phyloP scores from a whole-genome alignment of 2,888 invertebrate genomes.

The Tenthredo scrophulariae region DNA sequence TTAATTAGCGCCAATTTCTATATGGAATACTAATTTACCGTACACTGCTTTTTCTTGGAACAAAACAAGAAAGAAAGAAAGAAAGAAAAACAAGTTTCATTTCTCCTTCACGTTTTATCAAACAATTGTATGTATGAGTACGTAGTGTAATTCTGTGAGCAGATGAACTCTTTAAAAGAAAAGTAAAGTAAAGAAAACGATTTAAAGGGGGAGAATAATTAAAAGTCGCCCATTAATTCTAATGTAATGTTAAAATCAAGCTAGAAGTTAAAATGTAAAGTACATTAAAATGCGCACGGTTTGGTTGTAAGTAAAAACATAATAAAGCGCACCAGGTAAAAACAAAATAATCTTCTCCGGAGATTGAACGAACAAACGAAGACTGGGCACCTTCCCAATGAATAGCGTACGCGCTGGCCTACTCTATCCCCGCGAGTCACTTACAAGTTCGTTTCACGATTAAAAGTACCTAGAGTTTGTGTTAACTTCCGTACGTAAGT shows the following conservation, averaged over 20 bases:
- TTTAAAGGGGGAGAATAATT: slow-evolving; percentile 7
- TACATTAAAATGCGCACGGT: slow-evolving; percentile 70
- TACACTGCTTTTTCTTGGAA: slow-evolving; percentile 53
- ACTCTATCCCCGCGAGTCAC: slow-evolving; percentile 76
- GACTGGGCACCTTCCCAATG: slow-evolving; percentile 76
- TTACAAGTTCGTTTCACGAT: slow-evolving; percentile 77
- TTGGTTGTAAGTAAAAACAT: slow-evolving; percentile 72
- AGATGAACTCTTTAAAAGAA: slow-evolving; percentile 57
- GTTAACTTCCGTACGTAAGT: slow-evolving; percentile 81
- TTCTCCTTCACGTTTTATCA: slow-evolving; percentile 53
- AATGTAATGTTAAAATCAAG: slow-evolving; percentile 53
- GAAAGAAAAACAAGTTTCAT: slow-evolving; percentile 14
- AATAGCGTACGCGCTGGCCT: slow-evolving; percentile 75
- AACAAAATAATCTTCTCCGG: slow-evolving; percentile 74
- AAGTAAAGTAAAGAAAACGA: slow-evolving; percentile 29
- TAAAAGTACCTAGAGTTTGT: slow-evolving; percentile 76
- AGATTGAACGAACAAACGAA: slow-evolving; percentile 76
- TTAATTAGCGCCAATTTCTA: slow-evolving; percentile 71
- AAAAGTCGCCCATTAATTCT: slow-evolving; percentile 48
- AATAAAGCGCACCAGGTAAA: slow-evolving; percentile 77
- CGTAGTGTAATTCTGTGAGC: slow-evolving; percentile 60
- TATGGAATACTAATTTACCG: slow-evolving; percentile 73
- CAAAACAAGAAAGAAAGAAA: background rate
- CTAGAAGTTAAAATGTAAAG: slow-evolving; percentile 50
- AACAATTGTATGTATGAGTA: slow-evolving; percentile 57